Evolutionary conservation across 2,888 invertebrate genomes (phyloP).

Genomic region (Syritta pipiens): DNA sequence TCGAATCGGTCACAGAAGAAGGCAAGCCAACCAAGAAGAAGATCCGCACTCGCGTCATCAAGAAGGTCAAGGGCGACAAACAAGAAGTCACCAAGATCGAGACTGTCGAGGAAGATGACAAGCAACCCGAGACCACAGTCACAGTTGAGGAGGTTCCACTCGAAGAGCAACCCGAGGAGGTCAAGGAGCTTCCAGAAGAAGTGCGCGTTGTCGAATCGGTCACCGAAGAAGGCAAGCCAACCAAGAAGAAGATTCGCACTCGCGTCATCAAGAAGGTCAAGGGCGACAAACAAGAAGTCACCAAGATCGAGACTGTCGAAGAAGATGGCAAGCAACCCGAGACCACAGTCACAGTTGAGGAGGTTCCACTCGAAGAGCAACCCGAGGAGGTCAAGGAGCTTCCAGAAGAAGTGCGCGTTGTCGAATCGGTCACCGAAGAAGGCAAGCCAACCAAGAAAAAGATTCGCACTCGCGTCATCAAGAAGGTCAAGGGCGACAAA

Average conservation of each 20-base stretch:
- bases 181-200: slow-evolving; percentile 76
- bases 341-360: slow-evolving; percentile 71
- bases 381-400: slow-evolving; percentile 74
- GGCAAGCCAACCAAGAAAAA: slow-evolving; percentile 73
- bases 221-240: slow-evolving; percentile 76
- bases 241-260: slow-evolving; percentile 72
- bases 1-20: slow-evolving; percentile 74
- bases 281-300: slow-evolving; percentile 75
- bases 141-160: slow-evolving; percentile 65
- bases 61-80: slow-evolving; percentile 70
- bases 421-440: slow-evolving; percentile 47
- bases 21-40: slow-evolving; percentile 75
- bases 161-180: slow-evolving; percentile 61
- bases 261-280: slow-evolving; percentile 75
- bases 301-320: slow-evolving; percentile 77
- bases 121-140: slow-evolving; percentile 74
- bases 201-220: slow-evolving; percentile 72
- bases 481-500: slow-evolving; percentile 72
- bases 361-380: slow-evolving; percentile 69
- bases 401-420: slow-evolving; percentile 73
- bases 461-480: slow-evolving; percentile 73
- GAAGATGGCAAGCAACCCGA: slow-evolving; percentile 77
- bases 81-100: slow-evolving; percentile 73
- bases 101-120: slow-evolving; percentile 73
- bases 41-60: slow-evolving; percentile 69